phyloP scores from a whole-genome alignment of 2,113 vertebrate species.

The Cephalopholis sonnerati region DNA sequence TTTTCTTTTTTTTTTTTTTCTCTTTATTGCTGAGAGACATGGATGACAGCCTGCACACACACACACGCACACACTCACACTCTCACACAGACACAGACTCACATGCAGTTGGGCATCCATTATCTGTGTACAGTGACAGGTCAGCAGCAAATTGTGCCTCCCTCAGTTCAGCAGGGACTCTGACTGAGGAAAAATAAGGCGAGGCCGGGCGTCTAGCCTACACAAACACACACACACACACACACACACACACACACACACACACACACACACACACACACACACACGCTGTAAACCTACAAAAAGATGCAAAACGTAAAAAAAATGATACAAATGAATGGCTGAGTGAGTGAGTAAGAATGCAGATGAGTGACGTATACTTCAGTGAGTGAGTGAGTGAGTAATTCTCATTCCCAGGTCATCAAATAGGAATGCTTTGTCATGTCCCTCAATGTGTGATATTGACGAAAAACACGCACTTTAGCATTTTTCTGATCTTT shows the following conservation, averaged over 20 bases:
- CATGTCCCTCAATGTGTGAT: no score
- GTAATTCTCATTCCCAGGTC: no score
- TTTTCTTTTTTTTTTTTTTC: constrained; percentile 25
- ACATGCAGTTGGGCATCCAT: constrained; percentile 67
- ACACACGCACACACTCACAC: constrained; percentile 22
- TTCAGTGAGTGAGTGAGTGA: no score
- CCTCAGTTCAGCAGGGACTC: constrained; percentile 74
- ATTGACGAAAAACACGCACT: no score
- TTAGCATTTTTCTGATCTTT: no score
- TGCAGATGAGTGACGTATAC: no score
- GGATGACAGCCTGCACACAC: constrained; percentile 39
- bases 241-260: constrained; percentile 14
- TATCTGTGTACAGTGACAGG: constrained; percentile 78
- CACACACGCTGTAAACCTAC: background rate
- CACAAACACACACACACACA: constrained; percentile 47
- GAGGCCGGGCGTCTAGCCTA: background rate
- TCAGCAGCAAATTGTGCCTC: constrained; percentile 76
- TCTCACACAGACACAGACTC: constrained; percentile 19
- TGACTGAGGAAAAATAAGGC: constrained; percentile 58
- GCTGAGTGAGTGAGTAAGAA: background rate
- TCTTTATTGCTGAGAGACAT: constrained; percentile 69
- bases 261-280: constrained; percentile 10
- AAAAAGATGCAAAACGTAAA: background rate
- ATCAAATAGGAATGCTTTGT: no score
- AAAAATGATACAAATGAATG: background rate